Conservation (phyloP, 2,113 vertebrate genomes). For the Nestor notabilis region DNA sequence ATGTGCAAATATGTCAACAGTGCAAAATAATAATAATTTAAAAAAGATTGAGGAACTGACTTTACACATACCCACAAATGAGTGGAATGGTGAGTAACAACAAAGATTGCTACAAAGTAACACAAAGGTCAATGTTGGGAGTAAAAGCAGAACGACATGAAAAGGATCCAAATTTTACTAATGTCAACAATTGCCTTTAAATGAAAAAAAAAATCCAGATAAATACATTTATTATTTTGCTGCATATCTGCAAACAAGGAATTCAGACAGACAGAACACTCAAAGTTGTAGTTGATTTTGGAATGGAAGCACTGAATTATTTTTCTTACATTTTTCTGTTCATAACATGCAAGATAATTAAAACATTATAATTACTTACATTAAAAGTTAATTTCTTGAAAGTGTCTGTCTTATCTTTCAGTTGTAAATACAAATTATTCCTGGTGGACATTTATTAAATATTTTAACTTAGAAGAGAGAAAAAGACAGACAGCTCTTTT, state of each 20-base stretch:
- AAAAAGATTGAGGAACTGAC: neutral
- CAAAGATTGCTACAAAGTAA: neutral
- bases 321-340: conserved; percentile 34
- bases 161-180: neutral
- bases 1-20: neutral
- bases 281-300: neutral
- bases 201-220: neutral
- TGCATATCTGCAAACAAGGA: neutral
- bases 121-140: neutral
- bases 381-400: conserved; percentile 50
- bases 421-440: conserved; percentile 60
- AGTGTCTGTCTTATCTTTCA: neutral
- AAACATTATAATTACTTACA: conserved; percentile 2
- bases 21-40: neutral
- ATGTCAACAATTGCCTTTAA: neutral
- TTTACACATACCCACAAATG: neutral
- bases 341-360: conserved; percentile 12
- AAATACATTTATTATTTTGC: neutral
- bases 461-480: conserved; percentile 35
- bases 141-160: neutral
- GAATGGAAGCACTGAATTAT: neutral
- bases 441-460: conserved; percentile 47
- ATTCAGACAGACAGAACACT: neutral
- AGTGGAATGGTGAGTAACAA: neutral
- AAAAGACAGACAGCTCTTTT: neutral